Evolutionary conservation across 2,888 invertebrate genomes (phyloP), one percentile per base, ranked within the genome.

Genomic region (Deilephila porcellus): DNA sequence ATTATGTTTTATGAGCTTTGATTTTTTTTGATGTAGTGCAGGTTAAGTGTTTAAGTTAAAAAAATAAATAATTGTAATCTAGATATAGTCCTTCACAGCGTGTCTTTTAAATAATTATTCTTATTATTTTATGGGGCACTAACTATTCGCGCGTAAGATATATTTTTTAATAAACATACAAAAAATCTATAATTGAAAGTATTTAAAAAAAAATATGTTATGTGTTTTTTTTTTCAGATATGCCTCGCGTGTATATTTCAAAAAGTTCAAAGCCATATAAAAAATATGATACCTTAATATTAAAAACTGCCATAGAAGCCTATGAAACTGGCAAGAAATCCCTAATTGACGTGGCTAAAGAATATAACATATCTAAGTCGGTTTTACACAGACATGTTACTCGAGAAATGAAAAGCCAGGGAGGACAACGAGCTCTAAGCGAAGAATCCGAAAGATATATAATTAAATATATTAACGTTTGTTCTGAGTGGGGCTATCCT

Each of bases 401-500:
- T 19, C 64, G 70, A 53, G 63, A 63, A n/a, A 77, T 80, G 76
- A 78, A 77, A 74, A 59, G 32, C 53, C 77, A 76, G 20, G 80
- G 80, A 25, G 81, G 82, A 7, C 81, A 81, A 76, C 81, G 63
- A 32, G 76, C 74, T 37, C 72, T 80, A 70, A 72, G 74, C 5
- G 73, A 62, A 34, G 78, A 79, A 29, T 74, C 71, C 1, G 82
- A 84, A 78, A 52, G 73, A 5, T 73, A 75, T 59, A 71, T 79
- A 17, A 59, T 82, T 25, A 8, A 76, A 73, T 70, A 78, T 73
- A 45, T 79, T 4, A 82, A 78, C 71, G 64, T 59, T 70, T 81
- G 81, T 70, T 74, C 80, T 3, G 80, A 83, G 34, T 81, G 80
- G 80, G 82, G 82, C 6, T 80, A 81, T 74, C 80, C 83, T 11